Evolutionary conservation across 2,113 vertebrate genomes (phyloP).

Genomic region (Cynopterus brachyotis): DNA sequence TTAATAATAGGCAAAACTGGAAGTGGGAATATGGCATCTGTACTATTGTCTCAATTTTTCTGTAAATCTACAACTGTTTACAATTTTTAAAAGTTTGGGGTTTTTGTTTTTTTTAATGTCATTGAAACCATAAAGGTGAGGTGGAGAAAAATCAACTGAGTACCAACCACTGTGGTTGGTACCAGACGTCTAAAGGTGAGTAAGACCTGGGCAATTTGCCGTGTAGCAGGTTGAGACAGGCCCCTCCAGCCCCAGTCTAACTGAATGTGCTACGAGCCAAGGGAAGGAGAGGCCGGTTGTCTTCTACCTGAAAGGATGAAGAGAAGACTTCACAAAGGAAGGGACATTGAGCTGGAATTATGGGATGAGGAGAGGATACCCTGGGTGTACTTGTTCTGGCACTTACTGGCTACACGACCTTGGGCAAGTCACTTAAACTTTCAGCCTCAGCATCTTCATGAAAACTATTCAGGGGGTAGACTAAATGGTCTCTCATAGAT

Average conservation of each 20-base stretch:
- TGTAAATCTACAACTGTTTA: background rate
- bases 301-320: background rate
- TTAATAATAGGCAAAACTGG: background rate
- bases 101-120: background rate
- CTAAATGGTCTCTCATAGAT: background rate
- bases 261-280: background rate
- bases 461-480: background rate
- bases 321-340: background rate
- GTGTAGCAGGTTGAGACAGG: background rate
- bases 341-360: background rate
- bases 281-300: background rate
- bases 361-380: background rate
- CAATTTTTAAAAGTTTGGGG: background rate
- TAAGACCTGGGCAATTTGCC: background rate
- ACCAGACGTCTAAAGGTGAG: background rate
- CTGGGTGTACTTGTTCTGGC: background rate
- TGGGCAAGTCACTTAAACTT: background rate
- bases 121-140: background rate
- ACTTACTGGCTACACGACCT: background rate
- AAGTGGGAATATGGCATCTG: background rate
- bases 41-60: background rate
- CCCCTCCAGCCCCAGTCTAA: background rate
- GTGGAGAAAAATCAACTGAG: background rate
- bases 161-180: background rate
- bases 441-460: background rate